Percentiles rank a stretch among this genome's conserved stretches.
phyloP scores from a whole-genome alignment of 2,888 invertebrate genomes.

The Lordiphosa andalusiaca region DNA sequence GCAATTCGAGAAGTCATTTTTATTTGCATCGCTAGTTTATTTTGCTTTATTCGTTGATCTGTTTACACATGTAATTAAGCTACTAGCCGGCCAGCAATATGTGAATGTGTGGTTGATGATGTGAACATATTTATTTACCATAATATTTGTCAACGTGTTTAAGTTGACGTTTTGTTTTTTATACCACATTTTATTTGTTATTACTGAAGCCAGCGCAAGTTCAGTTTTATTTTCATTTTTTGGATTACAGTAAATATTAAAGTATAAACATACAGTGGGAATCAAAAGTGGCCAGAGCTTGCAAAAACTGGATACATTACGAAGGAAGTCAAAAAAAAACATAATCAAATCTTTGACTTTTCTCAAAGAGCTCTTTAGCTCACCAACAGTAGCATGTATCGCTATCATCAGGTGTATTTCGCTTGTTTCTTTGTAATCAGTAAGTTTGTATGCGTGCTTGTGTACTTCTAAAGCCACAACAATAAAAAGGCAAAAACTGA shows the following conservation, averaged over 20 bases:
- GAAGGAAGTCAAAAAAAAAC: too few relatives aligned
- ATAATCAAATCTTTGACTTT: too few relatives aligned
- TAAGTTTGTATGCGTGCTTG: too few relatives aligned
- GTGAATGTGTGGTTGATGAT: conserved; percentile 41
- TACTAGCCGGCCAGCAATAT: conserved; percentile 37
- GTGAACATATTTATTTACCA: conserved; percentile 57
- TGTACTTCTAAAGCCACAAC: too few relatives aligned
- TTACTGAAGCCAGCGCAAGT: conserved; percentile 13
- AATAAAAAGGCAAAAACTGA: too few relatives aligned
- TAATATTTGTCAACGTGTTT: conserved; percentile 58
- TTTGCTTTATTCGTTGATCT: conserved; percentile 25
- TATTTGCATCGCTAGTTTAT: neutral
- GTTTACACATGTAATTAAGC: conserved; percentile 58
- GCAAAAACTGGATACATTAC: too few relatives aligned
- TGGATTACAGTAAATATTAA: neutral
- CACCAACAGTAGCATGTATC: too few relatives aligned
- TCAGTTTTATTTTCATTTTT: conserved; percentile 10
- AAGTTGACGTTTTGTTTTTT: conserved; percentile 23
- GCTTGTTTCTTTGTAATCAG: too few relatives aligned
- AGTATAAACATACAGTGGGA: too few relatives aligned
- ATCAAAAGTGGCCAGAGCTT: too few relatives aligned
- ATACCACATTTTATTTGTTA: conserved; percentile 4
- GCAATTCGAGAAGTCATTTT: neutral
- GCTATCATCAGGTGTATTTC: too few relatives aligned
- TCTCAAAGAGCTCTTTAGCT: too few relatives aligned